Base-by-base conservation (phyloP, 2,888 invertebrate genomes). In the Drosophila flavopinicola region DNA sequence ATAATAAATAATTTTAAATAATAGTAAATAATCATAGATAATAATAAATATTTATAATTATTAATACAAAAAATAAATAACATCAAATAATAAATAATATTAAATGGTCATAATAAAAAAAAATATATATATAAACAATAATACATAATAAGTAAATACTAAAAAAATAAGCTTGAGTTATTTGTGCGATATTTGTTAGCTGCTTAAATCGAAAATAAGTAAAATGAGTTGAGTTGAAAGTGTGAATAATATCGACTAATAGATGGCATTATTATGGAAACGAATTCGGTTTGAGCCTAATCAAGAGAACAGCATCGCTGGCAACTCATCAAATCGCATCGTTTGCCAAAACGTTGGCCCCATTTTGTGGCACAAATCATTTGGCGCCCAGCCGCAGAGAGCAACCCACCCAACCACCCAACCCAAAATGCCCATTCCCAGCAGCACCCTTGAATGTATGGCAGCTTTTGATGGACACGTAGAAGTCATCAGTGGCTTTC, bases 401-500 rank as follows among this genome's bases (percentile, higher is more conserved):
- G 25, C 17, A 25, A 15, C 2, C 39, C 10, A 9, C 27, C 30
- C 2, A 27, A 3, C n/a, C 33, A 10, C 10, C n/a, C n/a, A n/a
- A 10, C 6, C 0, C 35, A 5, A 1, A 3, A 10, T 27, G 11
- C 7, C 13, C 1, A 11, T 9, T 33, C 5, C 15, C 33, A n/a
- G n/a, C n/a, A n/a, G n/a, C n/a, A n/a, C n/a, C 2, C 5, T 13
- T 3, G 27, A 49, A 45, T 41, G 17, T 48, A 37, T 27, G 53
- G 37, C n/a, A 24, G 35, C 35, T 32, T 57, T 53, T 66, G 75
- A 75, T 66, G 71, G 71, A 70, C 75, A 75, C 74, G 75, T 75
- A 75, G 54, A 75, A 70, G 63, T 74, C 72, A 70, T 75, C 74
- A 74, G 71, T 66, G 74, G 66, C 56, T 51, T 70, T 75, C 66